These are phyloP conservation scores for Netelia melanura DNA, from an alignment of 2,888 invertebrate genomes.

Conservation along the genomic window DNA sequence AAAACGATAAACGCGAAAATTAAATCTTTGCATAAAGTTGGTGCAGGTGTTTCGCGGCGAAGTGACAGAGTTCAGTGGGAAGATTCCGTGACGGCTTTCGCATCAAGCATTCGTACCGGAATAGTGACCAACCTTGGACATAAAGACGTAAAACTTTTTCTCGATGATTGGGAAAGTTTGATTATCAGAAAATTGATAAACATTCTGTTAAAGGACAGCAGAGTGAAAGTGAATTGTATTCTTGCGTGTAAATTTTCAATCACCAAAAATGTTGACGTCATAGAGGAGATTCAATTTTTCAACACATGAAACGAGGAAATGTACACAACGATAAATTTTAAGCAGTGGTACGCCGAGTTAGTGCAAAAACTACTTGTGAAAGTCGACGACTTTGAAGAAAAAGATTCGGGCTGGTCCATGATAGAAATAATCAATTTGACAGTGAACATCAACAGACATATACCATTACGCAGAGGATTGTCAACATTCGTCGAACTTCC, in stretches of 20 bases:
- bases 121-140: constrained; percentile 16
- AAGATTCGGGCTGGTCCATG: constrained; percentile 64
- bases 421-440: constrained; percentile 66
- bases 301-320: constrained; percentile 41
- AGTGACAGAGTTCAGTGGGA: constrained; percentile 10
- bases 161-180: constrained; percentile 10
- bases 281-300: constrained; percentile 67
- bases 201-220: constrained; percentile 16
- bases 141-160: constrained; percentile 32
- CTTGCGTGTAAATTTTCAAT: constrained; percentile 40
- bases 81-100: constrained; percentile 20
- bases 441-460: constrained; percentile 66
- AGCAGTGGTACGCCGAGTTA: constrained; percentile 13
- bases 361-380: constrained; percentile 42
- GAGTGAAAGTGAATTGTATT: constrained; percentile 51
- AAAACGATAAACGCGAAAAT: constrained; percentile 17
- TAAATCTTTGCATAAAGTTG: background rate
- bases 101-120: constrained; percentile 30
- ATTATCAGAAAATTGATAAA: constrained; percentile 21
- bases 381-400: constrained; percentile 62
- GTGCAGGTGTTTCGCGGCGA: background rate
- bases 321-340: constrained; percentile 1
- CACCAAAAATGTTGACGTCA: constrained; percentile 19
- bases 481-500: constrained; percentile 69
- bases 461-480: constrained; percentile 54